These are phyloP conservation scores for Falco novaeseelandiae DNA, from an alignment of 2,797 vertebrate genomes.

Conservation along the genomic window DNA sequence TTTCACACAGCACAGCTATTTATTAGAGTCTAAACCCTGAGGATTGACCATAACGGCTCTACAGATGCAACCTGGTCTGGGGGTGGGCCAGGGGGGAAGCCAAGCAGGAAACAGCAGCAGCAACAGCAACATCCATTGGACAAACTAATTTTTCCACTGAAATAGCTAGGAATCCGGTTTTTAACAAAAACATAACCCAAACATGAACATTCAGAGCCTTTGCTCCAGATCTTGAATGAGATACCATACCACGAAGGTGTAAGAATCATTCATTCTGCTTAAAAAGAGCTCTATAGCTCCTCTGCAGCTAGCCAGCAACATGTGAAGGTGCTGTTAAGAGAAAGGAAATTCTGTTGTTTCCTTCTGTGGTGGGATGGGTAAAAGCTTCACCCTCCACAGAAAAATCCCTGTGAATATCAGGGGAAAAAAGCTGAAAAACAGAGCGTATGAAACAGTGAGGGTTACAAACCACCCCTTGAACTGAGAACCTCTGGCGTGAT, in stretches of 20 bases:
- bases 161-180: background rate
- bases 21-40: background rate
- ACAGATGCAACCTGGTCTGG: background rate
- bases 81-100: background rate
- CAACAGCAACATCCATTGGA: background rate
- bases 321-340: background rate
- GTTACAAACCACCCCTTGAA: background rate
- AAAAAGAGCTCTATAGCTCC: background rate
- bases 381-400: background rate
- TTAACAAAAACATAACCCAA: background rate
- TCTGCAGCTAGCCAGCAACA: background rate
- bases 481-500: background rate
- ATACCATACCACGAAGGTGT: background rate
- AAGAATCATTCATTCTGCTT: background rate
- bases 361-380: background rate
- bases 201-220: background rate
- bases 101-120: background rate
- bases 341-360: background rate
- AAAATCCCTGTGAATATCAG: background rate
- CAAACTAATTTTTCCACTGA: background rate
- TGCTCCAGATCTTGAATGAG: background rate
- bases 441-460: background rate
- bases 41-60: background rate
- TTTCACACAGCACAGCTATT: background rate
- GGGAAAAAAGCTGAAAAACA: background rate